Percentiles rank a stretch among this genome's conserved stretches.
Conservation (phyloP, 2,797 vertebrate genomes). For the Meda fulgida region DNA sequence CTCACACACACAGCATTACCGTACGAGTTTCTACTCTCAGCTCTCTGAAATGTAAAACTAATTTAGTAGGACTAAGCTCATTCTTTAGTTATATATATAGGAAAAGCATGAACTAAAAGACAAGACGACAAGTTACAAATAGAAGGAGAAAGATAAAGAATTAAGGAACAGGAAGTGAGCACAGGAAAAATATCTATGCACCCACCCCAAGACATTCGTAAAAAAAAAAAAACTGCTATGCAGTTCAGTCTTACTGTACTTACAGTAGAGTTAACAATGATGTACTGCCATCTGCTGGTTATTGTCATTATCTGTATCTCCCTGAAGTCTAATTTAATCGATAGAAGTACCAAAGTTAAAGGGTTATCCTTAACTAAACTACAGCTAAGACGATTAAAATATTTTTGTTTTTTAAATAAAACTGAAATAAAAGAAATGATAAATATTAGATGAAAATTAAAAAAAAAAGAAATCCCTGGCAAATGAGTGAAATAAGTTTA, state of each 20-base stretch:
- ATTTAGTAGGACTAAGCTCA: constrained; percentile 2
- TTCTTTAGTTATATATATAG: neutral
- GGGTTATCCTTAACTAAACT: neutral
- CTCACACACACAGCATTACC: constrained; percentile 49
- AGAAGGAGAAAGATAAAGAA: neutral
- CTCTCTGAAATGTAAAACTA: neutral
- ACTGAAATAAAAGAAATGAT: neutral
- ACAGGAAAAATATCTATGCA: neutral
- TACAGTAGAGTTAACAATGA: neutral
- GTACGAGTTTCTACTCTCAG: neutral
- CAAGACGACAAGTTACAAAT: constrained; percentile 10
- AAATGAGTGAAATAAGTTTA: neutral
- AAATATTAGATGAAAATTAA: neutral
- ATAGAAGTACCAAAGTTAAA: neutral
- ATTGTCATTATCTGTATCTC: neutral
- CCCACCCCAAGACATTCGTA: neutral
- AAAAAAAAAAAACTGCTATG: constrained; percentile 5
- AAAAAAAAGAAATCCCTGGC: too few relatives aligned
- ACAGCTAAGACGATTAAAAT: neutral
- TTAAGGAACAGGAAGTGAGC: neutral
- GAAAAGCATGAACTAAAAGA: neutral
- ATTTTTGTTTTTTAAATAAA: too few relatives aligned
- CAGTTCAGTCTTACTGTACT: neutral
- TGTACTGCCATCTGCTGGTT: constrained; percentile 31
- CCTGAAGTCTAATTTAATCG: neutral